Base-by-base conservation (phyloP, 2,113 vertebrate species). In the Mugil cephalus region DNA sequence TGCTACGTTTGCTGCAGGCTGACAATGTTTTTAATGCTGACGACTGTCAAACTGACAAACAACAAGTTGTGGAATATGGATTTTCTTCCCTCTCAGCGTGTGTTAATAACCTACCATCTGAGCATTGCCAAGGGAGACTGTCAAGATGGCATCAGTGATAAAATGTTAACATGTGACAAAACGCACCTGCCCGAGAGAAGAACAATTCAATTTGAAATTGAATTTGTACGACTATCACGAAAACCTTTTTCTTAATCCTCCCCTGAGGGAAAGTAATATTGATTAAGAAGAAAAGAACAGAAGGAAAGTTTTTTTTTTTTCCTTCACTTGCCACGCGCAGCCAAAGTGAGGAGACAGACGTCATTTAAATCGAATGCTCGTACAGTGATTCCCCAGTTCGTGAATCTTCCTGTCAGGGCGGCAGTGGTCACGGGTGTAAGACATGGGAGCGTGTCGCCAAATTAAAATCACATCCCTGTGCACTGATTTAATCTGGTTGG, bases 1-100 rank as follows among this genome's bases (percentile, higher is more conserved):
- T 93, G 93, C 90, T 71, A 72, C 83, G 63, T 93, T 93, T 93
- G 91, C 93, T 92, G 87, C 86, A 88, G 91, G 92, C 89, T 88
- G 88, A 93, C 80, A 80, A 80, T 84, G 90, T 89, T 87, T 88
- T 85, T 93, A 91, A 93, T 93, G 90, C 93, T 85, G 90, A 90
- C 83, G 77, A 93, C 91, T 94, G 93, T 93, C 93, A 93, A 91
- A 91, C 91, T 94, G 93, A 93, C 93, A 91, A 93, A 94, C 90
- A 92, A 88, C 92, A 87, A 93, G 90, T 93, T 89, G 90, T 77
- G 86, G 87, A 92, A 92, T 93, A 93, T 93, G 90, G 93, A 93
- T 94, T 93, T 92, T 90, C 66, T 42, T 87, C 77, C 69, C 80
- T 80, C 83, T 73, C 78, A 89, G 89, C 88, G 59, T 91, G 84